A percentile compares a stretch with the other conserved stretches of the same genome.
Conservation (phyloP, 2,888 invertebrate species). For the Caenorhabditis sp. region DNA sequence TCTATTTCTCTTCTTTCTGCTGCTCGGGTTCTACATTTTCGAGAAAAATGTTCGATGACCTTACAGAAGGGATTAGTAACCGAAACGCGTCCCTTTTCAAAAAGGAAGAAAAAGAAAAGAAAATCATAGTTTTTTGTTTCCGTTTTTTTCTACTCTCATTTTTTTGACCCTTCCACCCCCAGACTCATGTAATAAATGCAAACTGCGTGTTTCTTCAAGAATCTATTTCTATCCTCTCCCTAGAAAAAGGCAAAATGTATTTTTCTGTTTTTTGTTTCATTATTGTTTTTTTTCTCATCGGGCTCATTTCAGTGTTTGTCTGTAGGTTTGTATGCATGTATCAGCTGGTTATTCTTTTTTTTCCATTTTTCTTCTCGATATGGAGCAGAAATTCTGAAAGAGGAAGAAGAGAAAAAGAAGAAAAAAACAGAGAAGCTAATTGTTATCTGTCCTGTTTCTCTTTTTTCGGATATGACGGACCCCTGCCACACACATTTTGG, state of each 20-base stretch:
- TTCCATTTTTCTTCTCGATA: not conserved
- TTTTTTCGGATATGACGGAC: conserved; percentile 22
- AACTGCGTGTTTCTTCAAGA: conserved; percentile 15
- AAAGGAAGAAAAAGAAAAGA: conserved; percentile 9
- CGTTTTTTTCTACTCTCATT: conserved; percentile 2
- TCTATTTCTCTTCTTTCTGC: not conserved
- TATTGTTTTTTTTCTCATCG: conserved; percentile 4
- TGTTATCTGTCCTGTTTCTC: conserved; percentile 40
- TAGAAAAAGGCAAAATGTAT: not conserved
- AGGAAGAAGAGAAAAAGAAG: conserved; percentile 26
- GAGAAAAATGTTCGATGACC: conserved; percentile 37
- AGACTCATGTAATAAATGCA: conserved; percentile 48
- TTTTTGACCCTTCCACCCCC: not conserved
- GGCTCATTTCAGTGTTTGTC: conserved; percentile 5
- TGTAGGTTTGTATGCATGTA: conserved; percentile 17
- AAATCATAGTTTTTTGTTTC: conserved; percentile 16
- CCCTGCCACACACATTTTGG: conserved; percentile 30
- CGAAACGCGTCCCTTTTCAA: conserved; percentile 15
- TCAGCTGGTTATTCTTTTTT: conserved; percentile 35
- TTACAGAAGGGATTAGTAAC: conserved; percentile 20
- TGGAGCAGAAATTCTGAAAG: not conserved
- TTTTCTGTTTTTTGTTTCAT: conserved; percentile 25
- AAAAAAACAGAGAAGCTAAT: conserved; percentile 46
- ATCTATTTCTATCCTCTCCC: not conserved
- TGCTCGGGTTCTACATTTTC: conserved; percentile 2